phyloP scores from a whole-genome alignment of 2,888 invertebrate species.

The Petrophora chlorosata region DNA sequence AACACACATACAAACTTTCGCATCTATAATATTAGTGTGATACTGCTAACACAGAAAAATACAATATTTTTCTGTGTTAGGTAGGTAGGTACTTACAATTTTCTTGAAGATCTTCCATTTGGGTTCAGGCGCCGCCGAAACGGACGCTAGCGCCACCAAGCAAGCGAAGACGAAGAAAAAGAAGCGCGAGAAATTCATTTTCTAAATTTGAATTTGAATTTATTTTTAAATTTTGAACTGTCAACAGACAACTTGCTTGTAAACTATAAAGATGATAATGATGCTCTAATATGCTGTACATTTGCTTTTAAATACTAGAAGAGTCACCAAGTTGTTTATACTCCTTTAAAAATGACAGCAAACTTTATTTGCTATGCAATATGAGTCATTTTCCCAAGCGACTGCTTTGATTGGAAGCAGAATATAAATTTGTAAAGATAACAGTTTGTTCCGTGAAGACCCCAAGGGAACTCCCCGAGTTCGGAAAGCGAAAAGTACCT shows the following conservation, averaged over 20 bases:
- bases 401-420: no score
- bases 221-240: not conserved
- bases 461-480: not conserved
- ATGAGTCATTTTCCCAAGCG: no score
- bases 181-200: conserved; percentile 56
- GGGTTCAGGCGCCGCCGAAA: conserved; percentile 54
- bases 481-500: not conserved
- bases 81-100: conserved; percentile 50
- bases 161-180: conserved; percentile 56
- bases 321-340: not conserved
- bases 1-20: no score
- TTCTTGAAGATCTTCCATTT: conserved; percentile 61
- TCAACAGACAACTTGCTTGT: no score
- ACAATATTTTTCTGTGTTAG: conserved; percentile 35
- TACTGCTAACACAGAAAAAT: not conserved
- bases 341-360: not conserved
- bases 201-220: not conserved
- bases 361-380: no score
- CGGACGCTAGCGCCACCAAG: conserved; percentile 47
- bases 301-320: not conserved
- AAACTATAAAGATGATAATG: not conserved
- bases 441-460: not conserved
- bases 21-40: no score
- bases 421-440: not conserved
- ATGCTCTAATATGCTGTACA: not conserved